phyloP scores from a whole-genome alignment of 2,113 vertebrate genomes.

The Saguinus imperator region DNA sequence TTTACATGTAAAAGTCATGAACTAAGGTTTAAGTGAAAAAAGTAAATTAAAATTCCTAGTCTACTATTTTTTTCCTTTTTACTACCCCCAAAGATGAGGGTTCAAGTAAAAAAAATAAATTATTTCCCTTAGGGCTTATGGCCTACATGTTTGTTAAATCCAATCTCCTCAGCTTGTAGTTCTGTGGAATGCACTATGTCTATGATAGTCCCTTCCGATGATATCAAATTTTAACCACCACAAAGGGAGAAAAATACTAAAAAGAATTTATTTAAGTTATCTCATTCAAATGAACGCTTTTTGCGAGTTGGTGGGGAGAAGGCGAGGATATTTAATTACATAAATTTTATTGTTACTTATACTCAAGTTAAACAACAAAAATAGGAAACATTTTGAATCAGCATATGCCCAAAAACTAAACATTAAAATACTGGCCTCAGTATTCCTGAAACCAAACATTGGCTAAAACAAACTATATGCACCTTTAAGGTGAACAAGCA shows the following conservation, averaged over 20 bases:
- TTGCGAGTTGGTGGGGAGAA: not conserved
- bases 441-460: not conserved
- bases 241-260: not conserved
- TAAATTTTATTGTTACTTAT: not conserved
- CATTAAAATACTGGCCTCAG: not conserved
- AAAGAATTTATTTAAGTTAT: not conserved
- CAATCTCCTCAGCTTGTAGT: not conserved
- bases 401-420: not conserved
- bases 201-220: not conserved
- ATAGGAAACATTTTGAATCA: not conserved
- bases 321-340: not conserved
- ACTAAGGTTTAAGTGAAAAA: conserved; percentile 8
- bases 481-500: not conserved
- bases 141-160: not conserved
- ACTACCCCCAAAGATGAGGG: not conserved
- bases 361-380: conserved; percentile 18
- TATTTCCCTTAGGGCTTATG: not conserved
- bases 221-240: not conserved
- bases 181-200: not conserved
- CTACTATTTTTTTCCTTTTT: not conserved
- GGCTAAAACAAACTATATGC: not conserved
- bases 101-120: not conserved
- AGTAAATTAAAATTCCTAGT: not conserved
- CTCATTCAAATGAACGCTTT: not conserved
- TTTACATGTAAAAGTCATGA: conserved; percentile 14